Conservation (phyloP, 2,113 vertebrate genomes). For the Mesoclemmys tuberculata region DNA sequence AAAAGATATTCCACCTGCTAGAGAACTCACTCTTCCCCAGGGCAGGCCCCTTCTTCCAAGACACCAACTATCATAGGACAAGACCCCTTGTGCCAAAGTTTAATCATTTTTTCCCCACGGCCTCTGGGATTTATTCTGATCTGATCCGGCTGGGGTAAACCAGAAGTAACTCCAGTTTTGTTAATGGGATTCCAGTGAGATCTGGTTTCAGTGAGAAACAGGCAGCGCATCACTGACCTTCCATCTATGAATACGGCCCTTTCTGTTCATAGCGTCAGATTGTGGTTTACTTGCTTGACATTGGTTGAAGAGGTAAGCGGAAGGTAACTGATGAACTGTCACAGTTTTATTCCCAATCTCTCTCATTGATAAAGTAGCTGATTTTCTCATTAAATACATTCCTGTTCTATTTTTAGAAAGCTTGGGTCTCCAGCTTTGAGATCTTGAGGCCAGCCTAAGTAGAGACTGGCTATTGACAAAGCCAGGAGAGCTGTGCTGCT, state of each 20-base stretch:
- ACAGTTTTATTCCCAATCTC: not conserved
- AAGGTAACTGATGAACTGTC: not conserved
- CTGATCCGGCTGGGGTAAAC: accelerated
- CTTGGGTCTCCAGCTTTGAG: not conserved
- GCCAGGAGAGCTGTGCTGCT: accelerated
- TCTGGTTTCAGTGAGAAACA: not conserved
- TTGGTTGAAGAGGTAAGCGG: constrained; percentile 26
- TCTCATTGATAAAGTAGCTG: not conserved
- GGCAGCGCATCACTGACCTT: not conserved
- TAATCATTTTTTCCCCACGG: not conserved
- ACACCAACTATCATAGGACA: accelerated
- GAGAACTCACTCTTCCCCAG: not conserved
- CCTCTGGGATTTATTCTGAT: not conserved
- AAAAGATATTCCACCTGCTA: not conserved
- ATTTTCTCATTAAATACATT: not conserved
- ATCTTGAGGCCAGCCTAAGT: accelerated
- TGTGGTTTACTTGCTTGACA: constrained; percentile 55
- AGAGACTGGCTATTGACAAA: not conserved
- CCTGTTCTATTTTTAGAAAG: accelerated
- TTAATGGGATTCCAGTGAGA: not conserved
- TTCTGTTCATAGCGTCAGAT: constrained; percentile 28
- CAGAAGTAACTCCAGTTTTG: not conserved
- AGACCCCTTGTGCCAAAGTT: accelerated
- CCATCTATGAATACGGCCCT: not conserved
- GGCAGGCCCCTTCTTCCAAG: not conserved